Conservation (phyloP, 2,888 invertebrate species). For the Matsumyia berberina region DNA sequence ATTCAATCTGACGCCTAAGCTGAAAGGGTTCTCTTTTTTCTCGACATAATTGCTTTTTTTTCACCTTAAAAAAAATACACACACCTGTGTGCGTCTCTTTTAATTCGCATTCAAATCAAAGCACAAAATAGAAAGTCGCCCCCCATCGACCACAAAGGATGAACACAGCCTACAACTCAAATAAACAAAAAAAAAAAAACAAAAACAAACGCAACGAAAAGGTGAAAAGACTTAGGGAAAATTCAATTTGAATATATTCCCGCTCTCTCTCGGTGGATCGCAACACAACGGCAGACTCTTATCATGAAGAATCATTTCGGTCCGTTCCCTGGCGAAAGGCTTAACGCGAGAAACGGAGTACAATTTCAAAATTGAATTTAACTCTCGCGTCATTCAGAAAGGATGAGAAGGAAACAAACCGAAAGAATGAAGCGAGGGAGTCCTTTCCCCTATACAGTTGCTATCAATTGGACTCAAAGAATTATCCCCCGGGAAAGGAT, state of each 20-base stretch:
- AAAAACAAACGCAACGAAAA: constrained; percentile 5
- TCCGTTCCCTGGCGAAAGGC: constrained; percentile 25
- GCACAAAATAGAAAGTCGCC: constrained; percentile 26
- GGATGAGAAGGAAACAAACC: constrained; percentile 8
- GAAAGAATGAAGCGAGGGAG: not conserved
- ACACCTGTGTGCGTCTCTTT: not conserved
- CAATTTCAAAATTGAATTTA: constrained; percentile 73
- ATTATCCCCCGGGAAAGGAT: constrained; percentile 43
- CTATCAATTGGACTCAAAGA: constrained; percentile 74
- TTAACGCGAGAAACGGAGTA: constrained; percentile 53
- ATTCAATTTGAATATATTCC: constrained; percentile 73
- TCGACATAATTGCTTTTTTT: constrained; percentile 64
- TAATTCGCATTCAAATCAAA: constrained; percentile 39
- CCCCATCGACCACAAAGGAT: not conserved
- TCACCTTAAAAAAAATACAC: constrained; percentile 28
- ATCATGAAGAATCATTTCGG: constrained; percentile 56
- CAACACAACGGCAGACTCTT: constrained; percentile 54
- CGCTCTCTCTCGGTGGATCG: constrained; percentile 14
- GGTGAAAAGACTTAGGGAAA: constrained; percentile 61
- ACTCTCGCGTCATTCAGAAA: constrained; percentile 33
- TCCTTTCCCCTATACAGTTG: constrained; percentile 23
- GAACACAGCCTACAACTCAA: not conserved
- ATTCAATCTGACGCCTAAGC: constrained; percentile 7
- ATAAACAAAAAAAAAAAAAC: constrained; percentile 19
- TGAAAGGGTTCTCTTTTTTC: constrained; percentile 18